Base-by-base conservation (phyloP, 2,113 vertebrate species). In the Syrmaticus mikado region DNA sequence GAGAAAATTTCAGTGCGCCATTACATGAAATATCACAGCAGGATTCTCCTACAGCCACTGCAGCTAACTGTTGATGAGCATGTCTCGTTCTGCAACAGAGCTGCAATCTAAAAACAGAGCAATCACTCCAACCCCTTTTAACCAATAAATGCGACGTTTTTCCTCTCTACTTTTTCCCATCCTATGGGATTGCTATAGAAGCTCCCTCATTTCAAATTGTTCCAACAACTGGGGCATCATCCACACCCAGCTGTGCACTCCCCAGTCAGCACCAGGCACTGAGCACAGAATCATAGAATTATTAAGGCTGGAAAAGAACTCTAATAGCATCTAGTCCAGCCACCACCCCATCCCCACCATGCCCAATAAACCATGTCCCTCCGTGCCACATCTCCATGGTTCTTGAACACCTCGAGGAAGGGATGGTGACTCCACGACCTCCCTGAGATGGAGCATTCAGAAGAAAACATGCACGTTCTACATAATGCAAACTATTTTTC, bases 71-170 rank as follows among this genome's bases (percentile, higher is more conserved):
- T 82, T 8, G 3, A 86, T 53, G 73, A 95, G 68, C 18, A 10
- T 86, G 92, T 83, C 85, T 95, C 79, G 77, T 61, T 64, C 52
- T 75, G 80, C 68, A 95, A 80, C 65, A 91, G 85, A 85, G 89
- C 85, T 61, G 85, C 64, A 75, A 83, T 92, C 91, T 92, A 83
- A 67, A 75, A 89, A 66, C 77, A 91, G 36, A 90, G 77, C 45
- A 91, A 95, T 83, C 85, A 89, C 40, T 75, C 65, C 82, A 85
- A 52, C 68, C 87, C 92, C 91, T 89, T 96, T 94, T 87, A 94
- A 92, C 79, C 87, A 93, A 94, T 85, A 94, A 89, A 95, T 32
- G 58, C 22, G 71, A 75, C 81, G 66, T 61, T 93, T 83, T 95
- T 67, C 87, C 77, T 78, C 85, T 66, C 82, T 72, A 3, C 50